Evolutionary conservation across 2,888 invertebrate genomes (phyloP).

Genomic region (Lypha dubia): DNA sequence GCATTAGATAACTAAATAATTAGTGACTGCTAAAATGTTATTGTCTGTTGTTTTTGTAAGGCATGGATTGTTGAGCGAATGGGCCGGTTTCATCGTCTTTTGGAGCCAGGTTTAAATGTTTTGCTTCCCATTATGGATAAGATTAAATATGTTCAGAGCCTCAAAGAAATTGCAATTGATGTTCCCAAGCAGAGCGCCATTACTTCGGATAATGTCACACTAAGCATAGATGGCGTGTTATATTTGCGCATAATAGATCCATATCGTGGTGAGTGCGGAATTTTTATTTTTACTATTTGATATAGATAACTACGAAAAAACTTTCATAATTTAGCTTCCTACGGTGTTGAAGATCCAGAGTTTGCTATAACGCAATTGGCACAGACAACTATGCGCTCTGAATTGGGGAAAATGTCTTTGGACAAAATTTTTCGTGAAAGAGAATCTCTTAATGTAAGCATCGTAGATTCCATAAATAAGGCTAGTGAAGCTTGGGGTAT

Average conservation of each 20-base stretch:
- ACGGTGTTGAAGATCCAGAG: constrained; percentile 99
- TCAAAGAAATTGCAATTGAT: constrained; percentile 99
- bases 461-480: constrained; percentile 98
- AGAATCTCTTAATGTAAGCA: constrained; percentile 96
- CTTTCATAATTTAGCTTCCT: constrained; percentile 87
- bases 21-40: constrained; percentile 25
- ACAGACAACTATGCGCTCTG: constrained; percentile 99
- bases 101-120: constrained; percentile 97
- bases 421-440: constrained; percentile 98
- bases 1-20: constrained; percentile 56
- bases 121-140: constrained; percentile 95
- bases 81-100: constrained; percentile 97
- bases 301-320: neutral
- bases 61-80: constrained; percentile 99
- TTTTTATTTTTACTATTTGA: neutral
- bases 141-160: constrained; percentile 98
- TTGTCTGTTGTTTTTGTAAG: constrained; percentile 84
- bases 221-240: constrained; percentile 98
- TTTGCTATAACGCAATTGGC: constrained; percentile 99
- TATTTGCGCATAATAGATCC: constrained; percentile 97
- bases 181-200: constrained; percentile 99
- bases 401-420: constrained; percentile 97
- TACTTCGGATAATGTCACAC: constrained; percentile 97
- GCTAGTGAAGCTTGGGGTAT: constrained; percentile 99
- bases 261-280: constrained; percentile 87